Conservation (phyloP, 2,888 invertebrate genomes). For the Ypsolopha scabrella region DNA sequence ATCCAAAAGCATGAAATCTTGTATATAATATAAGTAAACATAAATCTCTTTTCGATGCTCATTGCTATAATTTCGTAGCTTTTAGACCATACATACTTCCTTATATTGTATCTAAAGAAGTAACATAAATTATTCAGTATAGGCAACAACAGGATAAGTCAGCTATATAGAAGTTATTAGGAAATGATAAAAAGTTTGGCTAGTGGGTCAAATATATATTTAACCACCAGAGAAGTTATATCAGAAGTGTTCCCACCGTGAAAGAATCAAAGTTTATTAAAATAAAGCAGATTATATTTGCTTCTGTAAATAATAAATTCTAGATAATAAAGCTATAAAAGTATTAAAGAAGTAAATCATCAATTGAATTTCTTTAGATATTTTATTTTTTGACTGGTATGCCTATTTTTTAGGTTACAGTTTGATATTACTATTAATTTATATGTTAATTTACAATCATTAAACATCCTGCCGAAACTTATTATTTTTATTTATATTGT, state of each 20-base stretch:
- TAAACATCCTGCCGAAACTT: conserved; percentile 2
- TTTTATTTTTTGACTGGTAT: not conserved
- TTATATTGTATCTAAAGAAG: too few relatives aligned
- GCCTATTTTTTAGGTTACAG: conserved; percentile 4
- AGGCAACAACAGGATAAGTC: too few relatives aligned
- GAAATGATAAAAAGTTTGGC: too few relatives aligned
- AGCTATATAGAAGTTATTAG: conserved; percentile 5
- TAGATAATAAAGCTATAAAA: conserved; percentile 6
- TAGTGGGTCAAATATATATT: too few relatives aligned
- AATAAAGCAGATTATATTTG: conserved; percentile 38
- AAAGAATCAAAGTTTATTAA: conserved; percentile 56
- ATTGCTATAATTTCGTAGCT: too few relatives aligned
- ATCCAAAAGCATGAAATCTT: not conserved
- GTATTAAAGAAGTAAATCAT: not conserved
- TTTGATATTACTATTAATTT: conserved; percentile 5
- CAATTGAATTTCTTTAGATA: not conserved
- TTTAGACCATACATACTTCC: too few relatives aligned
- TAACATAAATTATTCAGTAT: too few relatives aligned
- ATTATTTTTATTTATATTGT: conserved; percentile 3
- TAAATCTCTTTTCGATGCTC: too few relatives aligned
- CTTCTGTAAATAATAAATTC: conserved; percentile 32
- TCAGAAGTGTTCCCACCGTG: conserved; percentile 59
- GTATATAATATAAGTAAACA: not conserved
- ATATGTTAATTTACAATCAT: not conserved
- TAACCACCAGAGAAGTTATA: conserved; percentile 46